Conservation (phyloP, 2,797 vertebrate species). For the Halcyon smyrnensis region DNA sequence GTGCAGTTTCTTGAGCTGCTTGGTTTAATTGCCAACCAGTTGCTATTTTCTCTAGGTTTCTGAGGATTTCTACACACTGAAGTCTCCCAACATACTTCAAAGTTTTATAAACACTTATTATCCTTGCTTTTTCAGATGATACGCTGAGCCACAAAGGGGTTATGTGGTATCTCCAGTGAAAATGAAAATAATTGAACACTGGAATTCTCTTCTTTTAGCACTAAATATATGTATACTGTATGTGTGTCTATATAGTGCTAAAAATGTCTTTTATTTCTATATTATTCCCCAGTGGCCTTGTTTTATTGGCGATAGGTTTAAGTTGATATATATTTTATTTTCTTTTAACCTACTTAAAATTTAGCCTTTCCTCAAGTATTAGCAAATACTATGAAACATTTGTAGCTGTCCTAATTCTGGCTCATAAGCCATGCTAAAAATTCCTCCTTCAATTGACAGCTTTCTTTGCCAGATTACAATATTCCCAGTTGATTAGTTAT, state of each 20-base stretch:
- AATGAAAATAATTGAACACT: not conserved
- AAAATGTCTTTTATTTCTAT: not conserved
- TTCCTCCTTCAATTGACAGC: slow-evolving; percentile 32
- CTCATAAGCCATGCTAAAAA: slow-evolving; percentile 39
- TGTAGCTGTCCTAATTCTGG: slow-evolving; percentile 49
- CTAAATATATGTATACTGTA: not conserved
- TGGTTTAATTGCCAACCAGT: not conserved
- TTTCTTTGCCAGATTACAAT: slow-evolving; percentile 50
- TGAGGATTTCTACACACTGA: not conserved
- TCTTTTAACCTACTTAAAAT: slow-evolving; percentile 30
- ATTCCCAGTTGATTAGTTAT: slow-evolving; percentile 60
- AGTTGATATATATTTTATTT: not conserved
- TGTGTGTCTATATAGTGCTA: not conserved
- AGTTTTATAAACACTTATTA: not conserved
- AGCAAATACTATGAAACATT: not conserved
- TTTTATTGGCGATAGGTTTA: not conserved
- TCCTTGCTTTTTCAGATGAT: not conserved
- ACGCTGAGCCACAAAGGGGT: not conserved
- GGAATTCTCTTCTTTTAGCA: not conserved
- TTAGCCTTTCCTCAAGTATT: not conserved
- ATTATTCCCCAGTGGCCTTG: not conserved
- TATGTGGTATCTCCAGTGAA: not conserved
- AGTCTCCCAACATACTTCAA: not conserved
- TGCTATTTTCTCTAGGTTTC: not conserved
- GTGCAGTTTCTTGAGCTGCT: not conserved